Conservation (phyloP, 2,113 vertebrate genomes). For the Cinclus mexicanus region DNA sequence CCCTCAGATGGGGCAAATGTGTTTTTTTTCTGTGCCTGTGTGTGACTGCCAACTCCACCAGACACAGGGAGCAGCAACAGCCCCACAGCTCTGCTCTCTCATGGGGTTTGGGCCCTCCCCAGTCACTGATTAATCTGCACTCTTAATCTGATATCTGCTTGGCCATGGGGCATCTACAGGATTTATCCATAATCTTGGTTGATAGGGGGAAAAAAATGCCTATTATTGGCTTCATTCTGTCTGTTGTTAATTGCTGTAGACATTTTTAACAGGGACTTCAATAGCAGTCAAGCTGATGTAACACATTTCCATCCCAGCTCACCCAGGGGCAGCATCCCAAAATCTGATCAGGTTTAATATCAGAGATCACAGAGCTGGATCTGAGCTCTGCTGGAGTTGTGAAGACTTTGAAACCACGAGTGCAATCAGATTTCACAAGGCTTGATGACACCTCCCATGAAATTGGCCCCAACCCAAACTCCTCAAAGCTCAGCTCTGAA, state of each 20-base stretch:
- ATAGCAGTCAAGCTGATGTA: neutral
- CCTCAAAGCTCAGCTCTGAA: neutral
- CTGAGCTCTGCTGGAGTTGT: neutral
- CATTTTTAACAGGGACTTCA: neutral
- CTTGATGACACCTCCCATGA: neutral
- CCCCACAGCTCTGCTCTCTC: neutral
- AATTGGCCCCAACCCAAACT: neutral
- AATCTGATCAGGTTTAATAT: neutral
- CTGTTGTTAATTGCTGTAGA: neutral
- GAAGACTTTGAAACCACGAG: neutral
- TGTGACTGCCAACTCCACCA: neutral
- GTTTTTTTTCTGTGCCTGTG: neutral
- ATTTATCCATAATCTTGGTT: neutral
- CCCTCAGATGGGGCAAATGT: neutral
- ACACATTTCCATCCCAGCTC: conserved; percentile 4
- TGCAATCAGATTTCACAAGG: neutral
- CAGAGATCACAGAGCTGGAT: neutral
- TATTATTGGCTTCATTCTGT: neutral
- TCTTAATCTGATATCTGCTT: neutral
- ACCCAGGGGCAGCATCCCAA: neutral
- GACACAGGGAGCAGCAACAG: neutral
- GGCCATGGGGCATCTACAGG: neutral
- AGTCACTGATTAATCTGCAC: neutral
- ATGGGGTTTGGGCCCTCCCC: neutral
- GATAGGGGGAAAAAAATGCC: accelerated